Evolutionary conservation across 2,113 vertebrate genomes (phyloP), one percentile per base, ranked within the genome.

Genomic region (Corythaixoides concolor): DNA sequence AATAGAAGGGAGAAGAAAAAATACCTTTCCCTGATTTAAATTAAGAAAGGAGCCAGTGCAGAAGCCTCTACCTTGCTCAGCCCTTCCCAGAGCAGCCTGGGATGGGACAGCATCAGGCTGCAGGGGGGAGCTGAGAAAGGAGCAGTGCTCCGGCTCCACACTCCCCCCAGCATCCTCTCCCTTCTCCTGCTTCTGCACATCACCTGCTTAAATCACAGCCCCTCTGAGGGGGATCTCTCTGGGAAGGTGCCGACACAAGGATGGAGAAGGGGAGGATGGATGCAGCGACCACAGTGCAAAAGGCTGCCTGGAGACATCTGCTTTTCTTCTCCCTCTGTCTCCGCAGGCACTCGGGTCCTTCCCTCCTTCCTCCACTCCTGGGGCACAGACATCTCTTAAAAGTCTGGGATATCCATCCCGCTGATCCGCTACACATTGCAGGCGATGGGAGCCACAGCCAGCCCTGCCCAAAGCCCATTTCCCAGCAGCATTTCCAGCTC

Each of bases 1-100:
- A 96, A 91, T 85, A 94, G 91, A 94, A 92, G 30, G 83, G 47
- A 85, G 91, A 79, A 60, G 88, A 73, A 88, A 77, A 94, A 85
- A 73, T 67, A 92, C 79, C 74, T 95, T 86, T 87, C 64, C 69
- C 76, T 93, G 90, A 94, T 91, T 96, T 88, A 82, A 84, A 95
- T 95, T 72, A 60, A 76, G 74, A 75, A 82, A 90, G 74, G 82
- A 97, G 70, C 56, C 53, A 0, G 0, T 35, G n/a, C 87, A 78
- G 88, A 63, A 91, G 90, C 55, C 75, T 43, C 32, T 24, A 69
- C 13, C 66, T 81, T 5, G 2, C 93, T 60, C 74, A 80, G 79
- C 69, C 78, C 72, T 95, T 94, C 70, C 66, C 4, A 1, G 32
- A 45, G 74, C 2, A 33, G 13, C 69, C 59, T 56, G 56, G 74